Evolutionary conservation across 2,888 invertebrate genomes (phyloP), one percentile per base, ranked within the genome.

Genomic region (Nebria brevicollis): DNA sequence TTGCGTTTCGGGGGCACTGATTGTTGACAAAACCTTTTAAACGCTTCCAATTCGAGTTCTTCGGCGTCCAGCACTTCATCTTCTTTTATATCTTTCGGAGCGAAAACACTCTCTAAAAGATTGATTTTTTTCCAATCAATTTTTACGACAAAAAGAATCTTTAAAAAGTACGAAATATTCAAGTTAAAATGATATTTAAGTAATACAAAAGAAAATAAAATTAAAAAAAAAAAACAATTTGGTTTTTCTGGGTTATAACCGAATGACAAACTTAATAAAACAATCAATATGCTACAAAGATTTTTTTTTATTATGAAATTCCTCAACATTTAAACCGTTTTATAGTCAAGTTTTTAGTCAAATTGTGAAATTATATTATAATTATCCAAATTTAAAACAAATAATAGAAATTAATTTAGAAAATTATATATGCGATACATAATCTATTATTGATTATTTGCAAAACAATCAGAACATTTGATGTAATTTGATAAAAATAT

Each of bases 1-100:
- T 95, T 94, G 85, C 94, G 92, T 83, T 94, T 93, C 0, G 94
- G 93, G 77, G 95, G 94, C 83, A 95, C 94, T 83, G 95, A 96
- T 88, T 95, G 95, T 86, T 94, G 94, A 85, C 95, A 96, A 89
- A 95, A 96, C 25, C 96, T 92, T 88, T 97, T 97, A 89, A 97
- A 96, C 1, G 95, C 94, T 87, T 97, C 96, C 83, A 96, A 91
- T 87, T 96, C 96, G 1, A 95, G 90, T 86, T 96, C 96, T 65
- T 94, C 93, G 80, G 94, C 94, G 87, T 96, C 96, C 86, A 96
- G 91, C 66, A 94, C 93, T 20, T 94, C 95, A 84, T 95, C 92
- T 88, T 96, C 95, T 83, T 94, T 91, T 88, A 95, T 94, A 87
- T 94, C 94, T 89, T 95, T 95, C 72, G 95, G 96, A 85, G 93